Evolutionary conservation across 2,797 vertebrate species (phyloP).

Genomic region (Sebastes oblongus): DNA sequence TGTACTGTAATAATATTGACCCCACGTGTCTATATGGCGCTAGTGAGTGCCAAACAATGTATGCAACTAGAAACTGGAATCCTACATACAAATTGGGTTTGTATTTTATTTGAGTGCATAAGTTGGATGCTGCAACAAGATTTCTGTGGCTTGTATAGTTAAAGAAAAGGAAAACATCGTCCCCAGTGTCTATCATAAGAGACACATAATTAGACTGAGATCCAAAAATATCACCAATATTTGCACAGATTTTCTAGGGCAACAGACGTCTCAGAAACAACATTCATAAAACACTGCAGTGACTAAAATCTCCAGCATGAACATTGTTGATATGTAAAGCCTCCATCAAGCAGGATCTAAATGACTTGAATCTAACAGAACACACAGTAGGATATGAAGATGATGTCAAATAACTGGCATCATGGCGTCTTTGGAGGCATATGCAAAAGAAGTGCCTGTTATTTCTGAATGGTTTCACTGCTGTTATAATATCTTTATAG

Average conservation of each 20-base stretch:
- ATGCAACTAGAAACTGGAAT: neutral
- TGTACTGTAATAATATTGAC: neutral
- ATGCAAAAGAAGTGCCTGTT: neutral
- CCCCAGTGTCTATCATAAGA: neutral
- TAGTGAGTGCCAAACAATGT: neutral
- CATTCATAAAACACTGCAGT: neutral
- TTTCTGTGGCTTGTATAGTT: neutral
- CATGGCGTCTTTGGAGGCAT: neutral
- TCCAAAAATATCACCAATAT: slow-evolving; percentile 8
- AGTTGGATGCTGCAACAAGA: neutral
- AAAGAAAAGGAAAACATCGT: neutral
- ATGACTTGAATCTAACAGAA: neutral
- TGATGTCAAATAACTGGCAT: neutral
- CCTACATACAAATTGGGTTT: neutral
- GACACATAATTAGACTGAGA: slow-evolving; percentile 15
- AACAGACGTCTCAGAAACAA: neutral
- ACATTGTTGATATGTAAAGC: neutral
- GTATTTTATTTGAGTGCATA: neutral
- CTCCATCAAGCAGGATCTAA: neutral
- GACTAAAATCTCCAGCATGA: neutral
- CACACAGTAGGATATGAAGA: neutral
- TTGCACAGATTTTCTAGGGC: slow-evolving; percentile 3
- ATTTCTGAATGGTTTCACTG: neutral
- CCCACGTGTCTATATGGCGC: neutral
- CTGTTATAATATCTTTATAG: no score